phyloP scores from a whole-genome alignment of 1,140 invertebrate genomes.

The Phymorhynchus buccinoides region DNA sequence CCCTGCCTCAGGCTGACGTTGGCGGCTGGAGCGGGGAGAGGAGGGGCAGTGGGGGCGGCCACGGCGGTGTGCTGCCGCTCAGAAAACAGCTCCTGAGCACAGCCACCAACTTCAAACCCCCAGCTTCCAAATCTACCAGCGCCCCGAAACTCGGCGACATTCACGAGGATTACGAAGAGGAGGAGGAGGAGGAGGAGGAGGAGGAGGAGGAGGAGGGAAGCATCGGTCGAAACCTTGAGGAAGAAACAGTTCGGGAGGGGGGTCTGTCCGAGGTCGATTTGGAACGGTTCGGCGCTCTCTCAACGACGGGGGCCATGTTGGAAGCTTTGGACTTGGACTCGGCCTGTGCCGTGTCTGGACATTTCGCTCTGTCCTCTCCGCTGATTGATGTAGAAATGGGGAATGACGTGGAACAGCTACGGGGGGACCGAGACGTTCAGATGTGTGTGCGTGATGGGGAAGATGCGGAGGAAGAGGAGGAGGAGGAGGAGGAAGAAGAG shows the following conservation, averaged over 20 bases:
- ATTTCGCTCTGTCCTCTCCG: conserved; percentile 45
- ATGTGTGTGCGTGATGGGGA: conserved; percentile 50
- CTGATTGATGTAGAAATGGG: conserved; percentile 68
- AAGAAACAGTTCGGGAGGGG: background rate
- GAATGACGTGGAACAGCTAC: conserved; percentile 66
- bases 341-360: conserved; percentile 34
- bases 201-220: background rate
- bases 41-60: too few relatives aligned
- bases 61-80: conserved; percentile 77
- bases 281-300: background rate
- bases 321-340: conserved; percentile 32
- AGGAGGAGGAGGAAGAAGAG: background rate
- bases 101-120: conserved; percentile 83
- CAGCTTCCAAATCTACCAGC: conserved; percentile 90
- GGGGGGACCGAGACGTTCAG: conserved; percentile 60
- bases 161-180: conserved; percentile 80
- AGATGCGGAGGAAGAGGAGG: conserved; percentile 39
- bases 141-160: conserved; percentile 95
- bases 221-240: background rate
- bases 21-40: too few relatives aligned
- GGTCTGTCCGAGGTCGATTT: background rate
- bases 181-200: conserved; percentile 35
- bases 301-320: background rate
- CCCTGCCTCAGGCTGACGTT: conserved; percentile 88
- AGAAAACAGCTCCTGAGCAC: conserved; percentile 79